Conservation (phyloP, 2,888 invertebrate genomes). For the Acronicta psi region DNA sequence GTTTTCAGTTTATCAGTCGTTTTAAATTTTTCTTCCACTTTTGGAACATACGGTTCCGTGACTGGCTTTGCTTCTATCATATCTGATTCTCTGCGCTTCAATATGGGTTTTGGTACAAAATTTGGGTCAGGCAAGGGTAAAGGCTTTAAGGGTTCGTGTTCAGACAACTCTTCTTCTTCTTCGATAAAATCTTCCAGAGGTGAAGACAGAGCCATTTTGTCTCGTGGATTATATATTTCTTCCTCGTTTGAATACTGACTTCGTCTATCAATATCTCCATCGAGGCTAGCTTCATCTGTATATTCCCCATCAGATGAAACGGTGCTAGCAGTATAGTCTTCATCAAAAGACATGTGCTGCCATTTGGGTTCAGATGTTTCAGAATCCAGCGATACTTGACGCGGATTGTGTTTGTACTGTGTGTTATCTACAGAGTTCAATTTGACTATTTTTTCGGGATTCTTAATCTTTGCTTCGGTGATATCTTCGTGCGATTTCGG, state of each 20-base stretch:
- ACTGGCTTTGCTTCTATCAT: conserved; percentile 60
- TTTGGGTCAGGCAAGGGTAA: conserved; percentile 91
- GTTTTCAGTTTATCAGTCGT: conserved; percentile 53
- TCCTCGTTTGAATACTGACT: conserved; percentile 86
- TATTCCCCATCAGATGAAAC: conserved; percentile 87
- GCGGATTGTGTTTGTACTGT: conserved; percentile 67
- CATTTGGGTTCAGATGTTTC: conserved; percentile 80
- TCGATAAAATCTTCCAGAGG: conserved; percentile 68
- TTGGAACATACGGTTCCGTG: conserved; percentile 46
- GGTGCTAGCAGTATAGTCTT: conserved; percentile 91
- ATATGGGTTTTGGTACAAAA: conserved; percentile 93
- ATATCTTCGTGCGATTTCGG: conserved; percentile 45
- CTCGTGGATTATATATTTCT: conserved; percentile 91
- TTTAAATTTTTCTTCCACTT: conserved; percentile 56
- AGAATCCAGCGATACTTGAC: conserved; percentile 72
- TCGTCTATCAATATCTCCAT: conserved; percentile 73
- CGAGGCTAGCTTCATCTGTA: conserved; percentile 80
- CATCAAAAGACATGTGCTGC: conserved; percentile 86
- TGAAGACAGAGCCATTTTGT: conserved; percentile 77
- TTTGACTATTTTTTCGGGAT: conserved; percentile 75
- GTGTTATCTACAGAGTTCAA: conserved; percentile 74
- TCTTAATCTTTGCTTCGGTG: conserved; percentile 49
- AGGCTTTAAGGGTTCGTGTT: conserved; percentile 89
- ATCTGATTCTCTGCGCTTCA: conserved; percentile 89
- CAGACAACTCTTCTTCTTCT: conserved; percentile 84